phyloP scores from a whole-genome alignment of 2,888 invertebrate species.

The Listrodromus nycthemerus region DNA sequence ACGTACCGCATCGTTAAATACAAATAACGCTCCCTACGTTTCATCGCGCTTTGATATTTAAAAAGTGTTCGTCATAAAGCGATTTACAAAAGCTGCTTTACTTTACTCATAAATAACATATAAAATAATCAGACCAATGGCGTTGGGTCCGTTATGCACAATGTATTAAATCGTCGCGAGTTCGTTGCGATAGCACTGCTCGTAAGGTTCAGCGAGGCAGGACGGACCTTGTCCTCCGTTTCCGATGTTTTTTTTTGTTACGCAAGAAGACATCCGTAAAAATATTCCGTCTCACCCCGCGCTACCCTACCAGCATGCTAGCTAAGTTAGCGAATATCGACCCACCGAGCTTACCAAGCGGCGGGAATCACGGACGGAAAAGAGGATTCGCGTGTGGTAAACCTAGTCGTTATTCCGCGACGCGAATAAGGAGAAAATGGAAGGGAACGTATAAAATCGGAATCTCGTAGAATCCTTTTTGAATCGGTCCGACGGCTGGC shows the following conservation, averaged over 20 bases:
- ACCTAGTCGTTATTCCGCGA: neutral
- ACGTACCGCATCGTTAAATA: neutral
- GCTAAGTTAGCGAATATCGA: neutral
- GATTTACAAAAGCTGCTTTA: neutral
- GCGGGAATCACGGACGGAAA: neutral
- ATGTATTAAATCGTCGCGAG: slow-evolving; percentile 9
- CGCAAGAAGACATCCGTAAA: no score
- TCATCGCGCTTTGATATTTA: neutral
- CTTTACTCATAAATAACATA: neutral
- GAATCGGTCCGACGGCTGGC: slow-evolving; percentile 9
- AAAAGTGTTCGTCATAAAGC: neutral
- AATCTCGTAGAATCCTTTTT: slow-evolving; percentile 12
- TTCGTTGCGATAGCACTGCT: no score
- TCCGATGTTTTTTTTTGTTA: no score
- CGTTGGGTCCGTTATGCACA: slow-evolving; percentile 8
- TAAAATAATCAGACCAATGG: neutral
- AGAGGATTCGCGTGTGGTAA: slow-evolving; percentile 13
- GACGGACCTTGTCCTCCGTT: no score
- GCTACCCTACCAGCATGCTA: neutral
- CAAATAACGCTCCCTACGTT: neutral
- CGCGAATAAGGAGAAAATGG: neutral
- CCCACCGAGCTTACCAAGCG: neutral
- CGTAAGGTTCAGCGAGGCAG: no score
- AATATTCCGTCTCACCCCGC: no score
- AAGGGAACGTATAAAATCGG: neutral